phyloP scores from a whole-genome alignment of 2,888 invertebrate species.

The Nasonovia ribisnigri region DNA sequence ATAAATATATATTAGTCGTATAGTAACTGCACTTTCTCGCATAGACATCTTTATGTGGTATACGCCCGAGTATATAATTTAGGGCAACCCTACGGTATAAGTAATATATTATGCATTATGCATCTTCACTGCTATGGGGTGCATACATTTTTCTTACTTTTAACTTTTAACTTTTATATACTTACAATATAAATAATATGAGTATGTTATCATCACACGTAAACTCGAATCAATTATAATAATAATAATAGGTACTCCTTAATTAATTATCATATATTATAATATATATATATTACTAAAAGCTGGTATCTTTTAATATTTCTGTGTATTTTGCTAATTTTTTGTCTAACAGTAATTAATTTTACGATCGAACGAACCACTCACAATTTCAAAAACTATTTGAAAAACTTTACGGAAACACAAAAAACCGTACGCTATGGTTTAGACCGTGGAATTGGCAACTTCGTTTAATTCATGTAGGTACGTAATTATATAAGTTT shows the following conservation, averaged over 20 bases:
- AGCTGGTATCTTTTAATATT: not conserved
- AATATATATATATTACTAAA: not conserved
- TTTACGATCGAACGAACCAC: not conserved
- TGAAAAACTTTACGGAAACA: not conserved
- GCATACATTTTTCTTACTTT: not conserved
- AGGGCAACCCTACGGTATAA: not conserved
- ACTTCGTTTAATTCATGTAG: not conserved
- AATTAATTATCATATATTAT: not conserved
- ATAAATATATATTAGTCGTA: constrained; percentile 23
- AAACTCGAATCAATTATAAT: not conserved
- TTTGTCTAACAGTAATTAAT: not conserved
- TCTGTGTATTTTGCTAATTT: not conserved
- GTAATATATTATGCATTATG: not conserved
- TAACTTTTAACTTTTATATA: not conserved
- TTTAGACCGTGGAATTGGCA: not conserved
- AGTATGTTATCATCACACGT: not conserved
- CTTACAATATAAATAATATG: not conserved
- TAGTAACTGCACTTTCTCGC: not conserved
- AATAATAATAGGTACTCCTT: not conserved
- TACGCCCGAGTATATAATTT: not conserved
- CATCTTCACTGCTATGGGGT: not conserved
- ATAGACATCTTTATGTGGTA: not conserved
- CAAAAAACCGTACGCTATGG: not conserved
- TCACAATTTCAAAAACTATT: not conserved
- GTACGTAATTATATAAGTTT: not conserved